Evolutionary conservation across 2,113 vertebrate species (phyloP), one percentile per base, ranked within the genome.

Genomic region (Galemys pyrenaicus): DNA sequence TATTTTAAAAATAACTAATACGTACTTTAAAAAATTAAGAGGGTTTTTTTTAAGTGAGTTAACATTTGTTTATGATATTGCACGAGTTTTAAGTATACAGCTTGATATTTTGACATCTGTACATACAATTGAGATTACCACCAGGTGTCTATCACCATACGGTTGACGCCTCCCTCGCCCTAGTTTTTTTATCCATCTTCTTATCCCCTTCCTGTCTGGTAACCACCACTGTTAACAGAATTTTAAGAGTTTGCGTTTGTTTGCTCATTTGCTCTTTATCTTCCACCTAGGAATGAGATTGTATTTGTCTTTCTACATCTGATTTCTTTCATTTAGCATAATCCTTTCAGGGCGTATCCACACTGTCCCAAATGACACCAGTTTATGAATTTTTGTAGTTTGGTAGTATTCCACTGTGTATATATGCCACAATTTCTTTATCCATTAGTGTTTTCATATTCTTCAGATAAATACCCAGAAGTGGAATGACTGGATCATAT

Each of bases 1-100:
- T 90, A 35, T 73, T 93, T 96, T 96, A 58, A n/a, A 77, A 81
- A 54, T 67, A 79, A 37, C 17, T 32, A 46, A 11, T 54, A 20
- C 4, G 4, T 37, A 77, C 5, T 30, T 35, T 62, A 10, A 28
- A 62, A 30, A 62, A 62, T 28, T 30, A 51, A 51, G 17, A 13
- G 20, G 13, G 7, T 35, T 35, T 67, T 67, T 30, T 30, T n/a
- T 37, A 35, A 35, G 15, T 6, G n/a, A 39, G 22, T 6, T 24
- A 70, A 39, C 65, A 37, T 68, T 37, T 26, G 7, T 28, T 35
- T 70, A 70, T 70, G 20, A 17, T 19, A 68, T 20, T 32, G 67
- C 67, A 70, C 24, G n/a, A 39, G 65, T 70, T 70, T 39, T 19
- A 70, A 9, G 28, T 65, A 12, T 16, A 65, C 32, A 65, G 11